Evolutionary conservation across 53 echinoderm and acorn worm genomes (phyloP).

Genomic region (Temnopleurus reevesii): DNA sequence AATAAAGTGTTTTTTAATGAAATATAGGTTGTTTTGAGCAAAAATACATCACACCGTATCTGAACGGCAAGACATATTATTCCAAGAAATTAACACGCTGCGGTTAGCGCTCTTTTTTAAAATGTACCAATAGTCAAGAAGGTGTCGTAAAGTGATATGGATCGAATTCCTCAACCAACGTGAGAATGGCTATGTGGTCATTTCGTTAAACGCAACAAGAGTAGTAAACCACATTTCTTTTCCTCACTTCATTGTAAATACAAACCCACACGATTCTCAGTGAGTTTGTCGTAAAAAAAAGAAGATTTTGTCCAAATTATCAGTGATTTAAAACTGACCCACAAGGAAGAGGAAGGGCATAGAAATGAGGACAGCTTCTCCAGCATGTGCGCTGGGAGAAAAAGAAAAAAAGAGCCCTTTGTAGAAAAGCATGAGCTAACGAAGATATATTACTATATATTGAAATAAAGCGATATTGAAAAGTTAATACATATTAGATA

Average conservation of each 20-base stretch:
- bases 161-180: too few species aligned
- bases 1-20: too few species aligned
- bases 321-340: background rate
- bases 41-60: too few species aligned
- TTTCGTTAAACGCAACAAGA: background rate
- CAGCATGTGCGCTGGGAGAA: too few species aligned
- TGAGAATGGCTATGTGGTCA: background rate
- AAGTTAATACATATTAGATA: too few species aligned
- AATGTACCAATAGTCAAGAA: background rate
- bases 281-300: background rate
- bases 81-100: background rate
- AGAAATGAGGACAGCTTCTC: too few species aligned
- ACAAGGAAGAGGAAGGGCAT: too few species aligned
- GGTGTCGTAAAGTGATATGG: background rate
- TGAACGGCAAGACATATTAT: background rate
- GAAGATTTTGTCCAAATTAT: background rate
- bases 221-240: background rate
- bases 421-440: too few species aligned
- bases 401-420: too few species aligned
- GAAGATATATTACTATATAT: too few species aligned
- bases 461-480: too few species aligned
- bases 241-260: background rate
- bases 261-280: background rate
- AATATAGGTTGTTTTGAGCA: too few species aligned
- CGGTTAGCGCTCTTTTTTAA: background rate